These are phyloP conservation scores for Lordiphosa andalusiaca DNA, from an alignment of 2,888 invertebrate genomes.

Conservation along the genomic window DNA sequence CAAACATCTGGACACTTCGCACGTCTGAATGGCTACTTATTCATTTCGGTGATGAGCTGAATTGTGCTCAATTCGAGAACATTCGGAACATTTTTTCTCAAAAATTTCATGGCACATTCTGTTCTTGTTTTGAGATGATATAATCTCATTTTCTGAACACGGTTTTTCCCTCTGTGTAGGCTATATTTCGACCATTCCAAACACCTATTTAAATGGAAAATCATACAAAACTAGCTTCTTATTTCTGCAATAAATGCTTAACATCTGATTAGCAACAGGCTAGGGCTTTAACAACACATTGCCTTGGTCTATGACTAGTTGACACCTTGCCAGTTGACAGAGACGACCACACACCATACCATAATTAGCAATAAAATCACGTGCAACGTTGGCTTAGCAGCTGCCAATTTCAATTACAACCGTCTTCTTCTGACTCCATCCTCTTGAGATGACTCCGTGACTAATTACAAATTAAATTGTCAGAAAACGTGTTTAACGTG, in stretches of 20 bases:
- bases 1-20: too few relatives aligned
- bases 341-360: conserved; percentile 13
- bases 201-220: too few relatives aligned
- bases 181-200: too few relatives aligned
- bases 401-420: conserved; percentile 67
- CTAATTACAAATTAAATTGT: conserved; percentile 71
- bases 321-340: conserved; percentile 36
- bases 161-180: too few relatives aligned
- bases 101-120: too few relatives aligned
- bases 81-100: too few relatives aligned
- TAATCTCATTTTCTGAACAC: too few relatives aligned
- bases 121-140: too few relatives aligned
- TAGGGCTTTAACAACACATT: conserved; percentile 32
- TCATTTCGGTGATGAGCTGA: too few relatives aligned
- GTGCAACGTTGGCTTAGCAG: conserved; percentile 53
- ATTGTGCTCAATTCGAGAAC: too few relatives aligned
- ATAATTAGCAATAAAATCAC: conserved; percentile 69
- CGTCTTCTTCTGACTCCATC: conserved; percentile 20
- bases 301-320: conserved; percentile 26
- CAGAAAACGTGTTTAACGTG: conserved; percentile 60
- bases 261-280: conserved; percentile 34
- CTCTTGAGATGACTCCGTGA: conserved; percentile 58
- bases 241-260: conserved; percentile 22
- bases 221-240: too few relatives aligned
- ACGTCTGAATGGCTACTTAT: too few relatives aligned